Evolutionary conservation across 1,140 invertebrate species (phyloP), one percentile per base, ranked within the genome.

Genomic region (Euschistus heros): DNA sequence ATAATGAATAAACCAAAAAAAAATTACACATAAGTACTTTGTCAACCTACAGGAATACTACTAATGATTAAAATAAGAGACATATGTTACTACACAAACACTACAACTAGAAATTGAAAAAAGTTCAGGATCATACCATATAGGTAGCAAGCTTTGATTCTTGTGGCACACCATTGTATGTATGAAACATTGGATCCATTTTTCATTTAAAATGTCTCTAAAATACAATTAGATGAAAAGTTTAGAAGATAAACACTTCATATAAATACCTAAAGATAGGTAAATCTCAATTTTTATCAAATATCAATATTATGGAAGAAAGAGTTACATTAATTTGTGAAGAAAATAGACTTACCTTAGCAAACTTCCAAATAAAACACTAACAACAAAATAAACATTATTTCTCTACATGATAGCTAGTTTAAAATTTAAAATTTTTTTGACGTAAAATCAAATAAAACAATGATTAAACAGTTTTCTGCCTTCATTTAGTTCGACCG

Each of bases 81-180:
- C 33, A 52, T 50, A 42, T 24, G 15, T 61, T 46, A 55, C 27
- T 14, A 50, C 24, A n/a, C 26, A 26, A 50, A 47, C 18, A 18
- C 44, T 26, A 13, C 7, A 10, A 37, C 33, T 37, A 37, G 33
- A 50, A 50, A 60, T 30, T 60, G 18, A 59, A 59, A 64, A 44
- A 37, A 44, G 15, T 44, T 57, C 47, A 50, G 5, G 26, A 24
- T 26, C 17, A 69, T 79, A 88, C 86, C 86, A 90, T 89, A 76
- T 91, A 91, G 69, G 87, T 88, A 64, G 86, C 87, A 72, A 91
- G 79, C 77, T 91, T 91, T 68, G 88, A 91, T 74, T 91, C 88
- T 75, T 88, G 82, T 54, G 88, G 88, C 72, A 90, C 82, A 71
- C 86, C 86, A 79, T 88, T 88, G 55, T 85, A 76, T 68, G 83